Evolutionary conservation across 2,888 invertebrate genomes (phyloP).

Genomic region (Spilarctia lutea): DNA sequence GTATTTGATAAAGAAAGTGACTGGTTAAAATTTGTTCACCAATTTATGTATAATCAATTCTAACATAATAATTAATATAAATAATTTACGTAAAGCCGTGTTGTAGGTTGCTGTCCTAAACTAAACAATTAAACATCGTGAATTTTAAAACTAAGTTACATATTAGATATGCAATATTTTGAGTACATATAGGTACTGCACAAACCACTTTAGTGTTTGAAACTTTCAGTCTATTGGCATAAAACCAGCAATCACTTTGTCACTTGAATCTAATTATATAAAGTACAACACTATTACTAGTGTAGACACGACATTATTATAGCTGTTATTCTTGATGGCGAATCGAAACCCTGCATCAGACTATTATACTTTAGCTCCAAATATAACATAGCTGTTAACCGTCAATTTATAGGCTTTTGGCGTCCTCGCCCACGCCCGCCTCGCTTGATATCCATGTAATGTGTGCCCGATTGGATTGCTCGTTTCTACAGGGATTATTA

Average conservation of each 20-base stretch:
- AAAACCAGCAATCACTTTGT: not conserved
- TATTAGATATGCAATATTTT: not conserved
- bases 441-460: conserved; percentile 52
- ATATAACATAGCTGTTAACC: conserved; percentile 45
- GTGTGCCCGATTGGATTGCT: conserved; percentile 48
- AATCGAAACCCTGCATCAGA: conserved; percentile 9
- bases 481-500: conserved; percentile 42
- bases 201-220: not conserved
- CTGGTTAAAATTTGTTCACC: not conserved
- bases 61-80: not conserved
- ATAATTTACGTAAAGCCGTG: not conserved
- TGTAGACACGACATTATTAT: not conserved
- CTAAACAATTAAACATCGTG: not conserved
- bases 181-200: not conserved
- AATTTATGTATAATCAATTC: not conserved
- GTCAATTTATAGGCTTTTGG: conserved; percentile 59
- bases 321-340: conserved; percentile 2
- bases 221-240: not conserved
- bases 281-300: not conserved
- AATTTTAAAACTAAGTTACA: not conserved
- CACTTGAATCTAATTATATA: not conserved
- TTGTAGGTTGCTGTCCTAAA: not conserved
- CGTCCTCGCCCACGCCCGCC: conserved; percentile 49
- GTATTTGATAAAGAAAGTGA: not conserved
- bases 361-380: conserved; percentile 23